These are phyloP conservation scores for Cherax destructor DNA, from an alignment of 1,140 invertebrate genomes.

Conservation along the genomic window DNA sequence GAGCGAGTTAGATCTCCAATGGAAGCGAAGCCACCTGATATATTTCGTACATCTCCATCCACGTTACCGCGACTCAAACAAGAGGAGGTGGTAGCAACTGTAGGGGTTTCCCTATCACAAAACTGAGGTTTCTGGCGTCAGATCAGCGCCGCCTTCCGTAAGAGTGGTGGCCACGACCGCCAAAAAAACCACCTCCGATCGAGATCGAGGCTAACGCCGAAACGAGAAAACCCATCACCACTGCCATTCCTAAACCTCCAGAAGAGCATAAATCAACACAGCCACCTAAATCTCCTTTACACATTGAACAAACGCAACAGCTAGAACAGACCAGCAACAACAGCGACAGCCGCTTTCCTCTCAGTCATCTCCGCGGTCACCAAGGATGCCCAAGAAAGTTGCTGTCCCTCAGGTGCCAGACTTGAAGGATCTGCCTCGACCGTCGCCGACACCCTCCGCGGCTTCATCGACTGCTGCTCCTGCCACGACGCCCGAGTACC, in stretches of 20 bases:
- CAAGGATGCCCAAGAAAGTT: conserved; percentile 71
- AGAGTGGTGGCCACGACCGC: not conserved
- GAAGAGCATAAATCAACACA: conserved; percentile 59
- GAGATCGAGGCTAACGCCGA: conserved; percentile 5
- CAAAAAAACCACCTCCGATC: not conserved
- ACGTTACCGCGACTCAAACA: conserved; percentile 22
- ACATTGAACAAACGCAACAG: not conserved
- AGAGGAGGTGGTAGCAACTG: conserved; percentile 38
- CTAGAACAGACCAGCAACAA: conserved; percentile 33
- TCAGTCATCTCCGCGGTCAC: conserved; percentile 65
- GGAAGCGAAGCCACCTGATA: conserved; percentile 67
- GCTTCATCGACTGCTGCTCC: conserved; percentile 15
- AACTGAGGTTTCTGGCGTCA: conserved; percentile 7
- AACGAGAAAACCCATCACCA: conserved; percentile 33
- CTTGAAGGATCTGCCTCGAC: conserved; percentile 61
- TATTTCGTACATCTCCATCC: conserved; percentile 60
- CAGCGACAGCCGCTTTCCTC: conserved; percentile 62
- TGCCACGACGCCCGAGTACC: conserved; percentile 42
- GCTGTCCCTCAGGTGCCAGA: conserved; percentile 70
- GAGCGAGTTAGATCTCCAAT: conserved; percentile 69
- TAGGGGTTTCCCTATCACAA: conserved; percentile 8
- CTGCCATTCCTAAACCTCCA: conserved; percentile 46
- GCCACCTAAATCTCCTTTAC: conserved; percentile 43
- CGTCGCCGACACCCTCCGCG: conserved; percentile 56
- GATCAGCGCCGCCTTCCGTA: not conserved